phyloP scores from a whole-genome alignment of 2,888 invertebrate species.

The Epicampocera succincta region DNA sequence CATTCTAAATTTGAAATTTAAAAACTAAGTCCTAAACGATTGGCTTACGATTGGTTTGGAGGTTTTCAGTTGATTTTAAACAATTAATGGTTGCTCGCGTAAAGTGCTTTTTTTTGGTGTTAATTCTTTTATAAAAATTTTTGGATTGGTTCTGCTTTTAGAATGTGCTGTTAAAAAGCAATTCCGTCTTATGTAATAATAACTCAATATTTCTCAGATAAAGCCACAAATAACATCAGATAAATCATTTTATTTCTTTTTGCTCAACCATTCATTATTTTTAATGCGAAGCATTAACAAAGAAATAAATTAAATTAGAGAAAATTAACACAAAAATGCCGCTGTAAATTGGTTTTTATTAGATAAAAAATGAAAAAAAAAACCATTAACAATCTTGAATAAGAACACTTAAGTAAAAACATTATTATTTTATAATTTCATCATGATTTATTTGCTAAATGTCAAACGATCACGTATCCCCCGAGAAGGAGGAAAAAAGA shows the following conservation, averaged over 20 bases:
- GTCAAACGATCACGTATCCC: conserved; percentile 37
- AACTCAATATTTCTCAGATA: conserved; percentile 52
- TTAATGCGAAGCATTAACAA: too few species aligned
- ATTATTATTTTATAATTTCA: conserved; percentile 6
- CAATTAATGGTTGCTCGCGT: conserved; percentile 19
- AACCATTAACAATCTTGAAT: not conserved
- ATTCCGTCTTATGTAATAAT: conserved; percentile 67
- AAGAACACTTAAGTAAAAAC: not conserved
- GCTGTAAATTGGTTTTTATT: conserved; percentile 19
- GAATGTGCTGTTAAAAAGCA: conserved; percentile 27
- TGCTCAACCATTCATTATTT: not conserved
- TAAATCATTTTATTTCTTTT: not conserved
- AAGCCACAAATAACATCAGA: not conserved
- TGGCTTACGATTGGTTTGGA: too few species aligned
- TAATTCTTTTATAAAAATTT: conserved; percentile 2
- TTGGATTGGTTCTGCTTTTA: conserved; percentile 6
- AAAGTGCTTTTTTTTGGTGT: not conserved
- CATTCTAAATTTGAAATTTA: too few species aligned
- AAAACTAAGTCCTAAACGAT: too few species aligned
- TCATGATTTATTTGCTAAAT: not conserved
- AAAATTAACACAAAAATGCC: conserved; percentile 26
- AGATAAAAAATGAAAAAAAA: not conserved
- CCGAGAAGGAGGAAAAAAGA: not conserved
- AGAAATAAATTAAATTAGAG: not conserved
- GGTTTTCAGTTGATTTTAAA: too few species aligned